Conservation (phyloP, 2,888 invertebrate species). For the Stictocephala bisonia region DNA sequence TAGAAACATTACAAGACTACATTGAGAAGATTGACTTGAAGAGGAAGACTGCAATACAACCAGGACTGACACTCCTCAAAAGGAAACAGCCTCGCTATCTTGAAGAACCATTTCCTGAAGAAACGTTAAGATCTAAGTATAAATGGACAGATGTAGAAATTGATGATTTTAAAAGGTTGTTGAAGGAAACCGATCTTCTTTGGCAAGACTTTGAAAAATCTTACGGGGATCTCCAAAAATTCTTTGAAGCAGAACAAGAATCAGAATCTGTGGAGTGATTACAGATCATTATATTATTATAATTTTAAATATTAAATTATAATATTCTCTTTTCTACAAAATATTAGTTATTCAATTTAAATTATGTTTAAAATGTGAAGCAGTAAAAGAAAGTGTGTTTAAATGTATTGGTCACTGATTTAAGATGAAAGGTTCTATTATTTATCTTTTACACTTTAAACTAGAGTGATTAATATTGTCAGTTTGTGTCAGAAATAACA, state of each 20-base stretch:
- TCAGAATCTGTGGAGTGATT: neutral
- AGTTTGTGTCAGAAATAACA: no score
- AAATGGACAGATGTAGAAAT: slow-evolving; percentile 23
- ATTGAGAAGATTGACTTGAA: slow-evolving; percentile 33
- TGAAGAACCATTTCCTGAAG: neutral
- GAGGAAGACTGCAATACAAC: slow-evolving; percentile 17
- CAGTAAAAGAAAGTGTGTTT: no score
- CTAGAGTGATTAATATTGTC: no score
- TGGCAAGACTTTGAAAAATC: slow-evolving; percentile 34
- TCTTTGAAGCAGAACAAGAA: neutral
- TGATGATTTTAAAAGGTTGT: slow-evolving; percentile 27
- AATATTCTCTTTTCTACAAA: no score
- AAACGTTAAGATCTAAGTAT: neutral
- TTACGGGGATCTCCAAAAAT: slow-evolving; percentile 14
- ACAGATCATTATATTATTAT: neutral
- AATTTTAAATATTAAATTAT: neutral
- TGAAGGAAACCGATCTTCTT: slow-evolving; percentile 20
- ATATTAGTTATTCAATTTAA: no score
- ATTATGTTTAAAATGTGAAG: no score
- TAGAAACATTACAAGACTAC: slow-evolving; percentile 35
- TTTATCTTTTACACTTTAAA: no score
- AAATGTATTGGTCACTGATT: no score
- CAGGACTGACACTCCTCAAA: slow-evolving; percentile 1
- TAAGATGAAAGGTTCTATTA: no score
- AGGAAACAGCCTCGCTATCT: neutral